Conservation (phyloP, 1,140 invertebrate genomes). For the Calephelis nemesis region DNA sequence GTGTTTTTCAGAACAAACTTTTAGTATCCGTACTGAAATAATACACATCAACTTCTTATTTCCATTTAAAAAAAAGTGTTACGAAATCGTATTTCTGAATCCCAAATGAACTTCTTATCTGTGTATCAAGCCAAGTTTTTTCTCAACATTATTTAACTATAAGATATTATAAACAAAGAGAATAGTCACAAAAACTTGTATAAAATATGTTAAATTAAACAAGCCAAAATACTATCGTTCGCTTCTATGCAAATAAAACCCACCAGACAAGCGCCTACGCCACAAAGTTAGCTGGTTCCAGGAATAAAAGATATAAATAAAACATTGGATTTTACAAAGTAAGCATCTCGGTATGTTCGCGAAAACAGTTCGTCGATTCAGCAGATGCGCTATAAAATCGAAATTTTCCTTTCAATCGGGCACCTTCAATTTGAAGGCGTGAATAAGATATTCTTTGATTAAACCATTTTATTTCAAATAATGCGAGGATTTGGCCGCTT, state of each 20-base stretch:
- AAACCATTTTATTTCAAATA: slow-evolving; percentile 41
- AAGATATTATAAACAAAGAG: no score
- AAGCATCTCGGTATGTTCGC: slow-evolving; percentile 29
- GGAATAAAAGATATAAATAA: slow-evolving; percentile 47
- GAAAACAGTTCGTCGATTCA: slow-evolving; percentile 36
- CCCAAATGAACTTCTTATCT: no score
- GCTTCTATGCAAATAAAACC: slow-evolving; percentile 13
- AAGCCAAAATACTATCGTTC: not conserved
- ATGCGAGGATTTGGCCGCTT: slow-evolving; percentile 29
- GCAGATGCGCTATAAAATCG: slow-evolving; percentile 40
- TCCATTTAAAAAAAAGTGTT: no score
- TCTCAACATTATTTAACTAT: no score
- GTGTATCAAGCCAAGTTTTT: no score
- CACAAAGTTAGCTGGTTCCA: slow-evolving; percentile 35
- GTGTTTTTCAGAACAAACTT: no score
- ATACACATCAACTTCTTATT: no score
- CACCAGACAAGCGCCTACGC: slow-evolving; percentile 17
- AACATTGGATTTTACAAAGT: slow-evolving; percentile 45
- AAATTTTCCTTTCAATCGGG: slow-evolving; percentile 27
- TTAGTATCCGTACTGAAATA: no score
- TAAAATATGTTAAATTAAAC: no score
- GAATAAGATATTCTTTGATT: slow-evolving; percentile 46
- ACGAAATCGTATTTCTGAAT: no score
- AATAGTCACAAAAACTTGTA: no score
- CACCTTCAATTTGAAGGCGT: slow-evolving; percentile 34